These are phyloP conservation scores for Catotricha subobsoleta DNA, from an alignment of 2,888 invertebrate genomes.

Conservation along the genomic window DNA sequence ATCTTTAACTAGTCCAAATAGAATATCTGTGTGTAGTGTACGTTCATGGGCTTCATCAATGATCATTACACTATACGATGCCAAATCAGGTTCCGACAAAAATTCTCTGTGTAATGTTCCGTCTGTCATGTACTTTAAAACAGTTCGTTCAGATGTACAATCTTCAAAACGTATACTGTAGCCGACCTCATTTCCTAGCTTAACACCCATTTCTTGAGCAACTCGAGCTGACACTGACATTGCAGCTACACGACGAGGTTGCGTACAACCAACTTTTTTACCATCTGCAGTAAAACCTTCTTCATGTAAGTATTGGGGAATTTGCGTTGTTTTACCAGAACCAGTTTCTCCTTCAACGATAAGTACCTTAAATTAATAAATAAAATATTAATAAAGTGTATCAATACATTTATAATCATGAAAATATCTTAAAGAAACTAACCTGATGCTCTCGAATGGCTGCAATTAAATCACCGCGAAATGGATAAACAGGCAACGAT, in stretches of 20 bases:
- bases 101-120: conserved; percentile 96
- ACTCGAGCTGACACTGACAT: conserved; percentile 99
- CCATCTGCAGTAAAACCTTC: conserved; percentile 71
- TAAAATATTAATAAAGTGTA: neutral
- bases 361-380: conserved; percentile 49
- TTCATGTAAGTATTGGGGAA: conserved; percentile 93
- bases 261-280: conserved; percentile 91
- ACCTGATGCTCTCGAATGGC: conserved; percentile 80
- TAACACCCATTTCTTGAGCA: conserved; percentile 92
- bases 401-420: conserved; percentile 5
- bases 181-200: conserved; percentile 83
- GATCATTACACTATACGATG: conserved; percentile 94
- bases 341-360: conserved; percentile 99
- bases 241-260: conserved; percentile 93
- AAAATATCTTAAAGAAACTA: conserved; percentile 7
- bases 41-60: conserved; percentile 99
- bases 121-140: conserved; percentile 98
- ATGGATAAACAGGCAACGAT: conserved; percentile 88
- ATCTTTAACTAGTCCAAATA: conserved; percentile 95
- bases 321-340: conserved; percentile 97
- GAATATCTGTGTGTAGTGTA: conserved; percentile 92
- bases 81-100: conserved; percentile 89
- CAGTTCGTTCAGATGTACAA: conserved; percentile 91
- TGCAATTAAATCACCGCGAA: conserved; percentile 68
- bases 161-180: conserved; percentile 96